Evolutionary conservation across 2,113 vertebrate species (phyloP), one percentile per base, ranked within the genome.

Genomic region (Cryptomyrus ogoouensis): DNA sequence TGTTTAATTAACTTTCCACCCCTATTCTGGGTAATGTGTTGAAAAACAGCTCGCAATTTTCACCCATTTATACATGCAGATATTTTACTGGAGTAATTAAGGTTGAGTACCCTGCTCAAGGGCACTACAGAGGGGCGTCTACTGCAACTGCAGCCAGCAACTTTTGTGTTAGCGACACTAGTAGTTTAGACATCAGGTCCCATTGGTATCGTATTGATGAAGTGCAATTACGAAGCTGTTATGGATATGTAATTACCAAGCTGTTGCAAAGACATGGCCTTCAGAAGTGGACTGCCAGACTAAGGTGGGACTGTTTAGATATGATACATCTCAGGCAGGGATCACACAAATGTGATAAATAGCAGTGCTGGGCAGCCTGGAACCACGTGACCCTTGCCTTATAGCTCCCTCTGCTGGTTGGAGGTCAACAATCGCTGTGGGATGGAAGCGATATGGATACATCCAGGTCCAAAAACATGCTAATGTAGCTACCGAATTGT

Each of bases 71-170:
- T 8, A 80, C 35, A 80, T 8, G 15, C 35, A 8, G 31, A 19
- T 80, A 80, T 74, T 74, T 74, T 80, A 80, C 74, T 42, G 74
- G 35, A 19, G 74, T 80, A 42, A 80, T 77, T 77, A 77, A 77
- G 35, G 74, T 42, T 15, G 74, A 77, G 74, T 17, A 39, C 74
- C 74, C 35, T 39, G 17, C 74, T 77, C 13, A 77, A 77, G 74
- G 74, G 31, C 15, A 77, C 35, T 39, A 39, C 74, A 39, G 74
- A 77, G 31, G 27, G 10, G 15, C 35, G 19, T 77, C 31, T 77
- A 7, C 74, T 42, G 74, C 13, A 42, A 35, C 5, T 77, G 35
- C 35, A 77, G 35, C 74, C 27, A 19, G 74, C 74, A 77, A 77
- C 74, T 77, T 77, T 77, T 42, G 5, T 19, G 13, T 77, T 77